Evolutionary conservation across 2,888 invertebrate genomes (phyloP), one percentile per base, ranked within the genome.

Genomic region (Tupiocoris notatus): DNA sequence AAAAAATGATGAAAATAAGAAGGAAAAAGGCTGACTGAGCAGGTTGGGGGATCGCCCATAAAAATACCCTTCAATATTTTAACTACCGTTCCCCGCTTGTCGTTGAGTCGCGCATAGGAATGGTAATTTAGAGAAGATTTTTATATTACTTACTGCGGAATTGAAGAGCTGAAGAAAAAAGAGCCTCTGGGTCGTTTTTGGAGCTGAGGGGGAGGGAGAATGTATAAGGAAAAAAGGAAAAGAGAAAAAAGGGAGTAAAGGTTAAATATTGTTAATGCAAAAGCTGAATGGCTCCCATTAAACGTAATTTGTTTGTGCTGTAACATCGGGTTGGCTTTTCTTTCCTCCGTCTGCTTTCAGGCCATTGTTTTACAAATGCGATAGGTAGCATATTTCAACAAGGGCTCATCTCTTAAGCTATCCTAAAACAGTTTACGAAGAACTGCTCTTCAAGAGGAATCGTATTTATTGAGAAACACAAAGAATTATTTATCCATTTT

Each of bases 111-210:
- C 61, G 78, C 78, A 79, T 78, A 77, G 75, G 77, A 79, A 79
- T 79, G 78, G 78, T 78, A 79, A 79, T 79, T 78, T 77, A 67
- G 78, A 79, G 77, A 77, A 64, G 78, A 75, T 77, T 79, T 79
- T 78, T 77, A 73, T 73, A 77, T 77, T 77, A 77, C 23, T 67
- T 75, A 25, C 75, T 18, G n/a, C 75, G 21, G 63, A 76, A 68
- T 76, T 76, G 76, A 67, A 62, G 65, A 20, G 18, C 18, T 39
- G 23, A 67, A 59, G 25, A 70, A 21, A 64, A 23, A 58, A 7
- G 25, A 18, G 21, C 22, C 12, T 16, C 22, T 6, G 20, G 22
- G 25, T 24, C 25, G 39, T 17, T 39, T 17, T 20, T 23, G 23
- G 23, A 24, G 23, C 23, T 23, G 23, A 25, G 57, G 62, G 54